These are phyloP conservation scores for Protomyctophum bolini DNA, from an alignment of 2,113 vertebrate species.

Conservation along the genomic window DNA sequence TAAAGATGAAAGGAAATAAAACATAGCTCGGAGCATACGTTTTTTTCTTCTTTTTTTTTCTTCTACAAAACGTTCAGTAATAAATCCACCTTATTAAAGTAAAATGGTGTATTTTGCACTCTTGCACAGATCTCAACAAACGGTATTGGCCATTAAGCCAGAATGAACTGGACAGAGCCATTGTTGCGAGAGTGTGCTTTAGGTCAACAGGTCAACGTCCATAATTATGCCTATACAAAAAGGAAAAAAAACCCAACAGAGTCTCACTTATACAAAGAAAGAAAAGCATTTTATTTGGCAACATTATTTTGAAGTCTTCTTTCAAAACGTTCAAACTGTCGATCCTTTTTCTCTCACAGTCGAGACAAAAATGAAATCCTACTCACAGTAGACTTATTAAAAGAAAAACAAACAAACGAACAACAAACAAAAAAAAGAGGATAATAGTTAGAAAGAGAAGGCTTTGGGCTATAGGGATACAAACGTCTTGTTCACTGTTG, in stretches of 20 bases:
- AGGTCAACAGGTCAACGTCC: no score
- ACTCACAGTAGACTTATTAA: slow-evolving; percentile 55
- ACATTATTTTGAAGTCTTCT: slow-evolving; percentile 31
- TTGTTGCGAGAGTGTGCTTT: no score
- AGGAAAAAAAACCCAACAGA: not conserved
- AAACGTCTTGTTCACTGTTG: slow-evolving; percentile 49
- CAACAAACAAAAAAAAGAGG: not conserved
- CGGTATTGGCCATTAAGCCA: no score
- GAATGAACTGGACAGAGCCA: no score
- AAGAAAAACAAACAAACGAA: slow-evolving; percentile 6
- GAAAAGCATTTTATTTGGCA: slow-evolving; percentile 74
- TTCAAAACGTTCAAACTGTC: slow-evolving; percentile 14
- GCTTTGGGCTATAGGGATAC: slow-evolving; percentile 43
- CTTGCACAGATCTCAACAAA: no score
- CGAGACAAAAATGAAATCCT: slow-evolving; percentile 46
- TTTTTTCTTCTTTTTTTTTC: no score
- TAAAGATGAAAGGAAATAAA: no score
- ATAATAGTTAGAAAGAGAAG: slow-evolving; percentile 33
- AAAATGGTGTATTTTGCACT: no score
- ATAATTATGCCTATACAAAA: not conserved
- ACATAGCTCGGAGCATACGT: no score
- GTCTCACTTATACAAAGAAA: slow-evolving; percentile 57
- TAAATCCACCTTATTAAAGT: no score
- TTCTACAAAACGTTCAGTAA: no score
- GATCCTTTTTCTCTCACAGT: not conserved